Base-by-base conservation (phyloP, 1,140 invertebrate genomes). In the Helicoverpa zea region DNA sequence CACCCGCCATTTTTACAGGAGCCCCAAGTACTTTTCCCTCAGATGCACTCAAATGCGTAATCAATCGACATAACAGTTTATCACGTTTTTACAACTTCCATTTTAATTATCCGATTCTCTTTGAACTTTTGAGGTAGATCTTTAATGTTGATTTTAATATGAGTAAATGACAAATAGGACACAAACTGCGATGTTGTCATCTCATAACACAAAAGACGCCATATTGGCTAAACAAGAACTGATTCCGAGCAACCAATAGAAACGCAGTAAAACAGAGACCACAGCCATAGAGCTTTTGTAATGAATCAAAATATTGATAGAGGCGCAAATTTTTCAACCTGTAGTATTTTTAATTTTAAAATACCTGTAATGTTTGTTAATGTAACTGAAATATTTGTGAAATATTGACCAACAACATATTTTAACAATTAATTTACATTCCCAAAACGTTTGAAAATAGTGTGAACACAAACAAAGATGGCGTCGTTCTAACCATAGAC, bases 1-100 rank as follows among this genome's bases (percentile, higher is more conserved):
- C 94, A 94, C 94, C 93, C 94, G 94, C 94, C 94, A 95, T 95
- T 95, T 95, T 95, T 92, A 94, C 91, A 84, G 90, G 90, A 94
- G 90, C 89, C 14, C 83, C 83, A 90, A 89, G 90, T 93, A 94
- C 93, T 94, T 92, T 93, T 90, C 87, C 90, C 87, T 90, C 80
- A 86, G 89, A 91, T 90, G 90, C 92, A 93, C 86, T 89, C 81
- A 81, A 87, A 88, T 83, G 83, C 82, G 81, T 79, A 84, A 84
- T 86, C 79, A 73, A 77, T 76, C 18, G 72, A 84, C 81, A 82
- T 81, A 63, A 16, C 76, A 84, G 79, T 82, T 74, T 87, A 79
- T 82, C 84, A 90, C 84, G 84, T 87, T 85, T 82, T 87, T 84
- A 88, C 77, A 83, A 87, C 81, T 87, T 90, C 77, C 85, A 91